Percentiles rank a stretch among this genome's conserved stretches.
These are phyloP conservation scores for Apis cerana DNA, from an alignment of 1,140 invertebrate species.

Conservation along the genomic window DNA sequence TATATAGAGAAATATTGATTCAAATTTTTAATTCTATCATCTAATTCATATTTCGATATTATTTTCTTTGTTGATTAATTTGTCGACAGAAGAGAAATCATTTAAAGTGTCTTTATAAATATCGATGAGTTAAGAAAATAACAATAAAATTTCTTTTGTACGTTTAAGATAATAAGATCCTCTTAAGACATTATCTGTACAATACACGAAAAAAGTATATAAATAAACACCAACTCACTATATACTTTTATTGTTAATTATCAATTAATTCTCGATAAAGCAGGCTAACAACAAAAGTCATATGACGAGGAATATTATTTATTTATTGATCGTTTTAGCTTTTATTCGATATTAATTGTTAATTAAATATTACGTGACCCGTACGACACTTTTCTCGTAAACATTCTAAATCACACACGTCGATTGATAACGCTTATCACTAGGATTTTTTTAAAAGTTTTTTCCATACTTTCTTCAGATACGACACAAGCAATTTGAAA, in stretches of 20 bases:
- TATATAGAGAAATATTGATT: too few relatives aligned
- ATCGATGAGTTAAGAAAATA: neutral
- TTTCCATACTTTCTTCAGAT: neutral
- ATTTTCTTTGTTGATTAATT: too few relatives aligned
- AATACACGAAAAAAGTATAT: too few relatives aligned
- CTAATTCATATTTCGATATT: too few relatives aligned
- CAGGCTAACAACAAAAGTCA: too few relatives aligned
- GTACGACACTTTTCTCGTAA: conserved; percentile 21
- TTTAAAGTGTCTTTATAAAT: too few relatives aligned
- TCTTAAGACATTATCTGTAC: too few relatives aligned
- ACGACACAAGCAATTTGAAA: neutral
- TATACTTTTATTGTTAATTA: neutral
- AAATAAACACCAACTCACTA: neutral
- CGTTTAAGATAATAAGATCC: too few relatives aligned
- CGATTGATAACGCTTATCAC: conserved; percentile 26
- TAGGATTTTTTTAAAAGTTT: neutral
- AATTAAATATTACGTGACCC: conserved; percentile 46
- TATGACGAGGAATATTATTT: neutral
- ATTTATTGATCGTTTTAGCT: neutral
- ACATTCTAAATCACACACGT: conserved; percentile 1
- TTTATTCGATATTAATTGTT: neutral
- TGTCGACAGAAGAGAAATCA: too few relatives aligned
- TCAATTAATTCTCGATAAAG: too few relatives aligned
- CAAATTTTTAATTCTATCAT: too few relatives aligned
- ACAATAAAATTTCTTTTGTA: too few relatives aligned